Evolutionary conservation across 2,113 vertebrate genomes (phyloP).

Genomic region (Sinocyclocheilus anophthalmus): DNA sequence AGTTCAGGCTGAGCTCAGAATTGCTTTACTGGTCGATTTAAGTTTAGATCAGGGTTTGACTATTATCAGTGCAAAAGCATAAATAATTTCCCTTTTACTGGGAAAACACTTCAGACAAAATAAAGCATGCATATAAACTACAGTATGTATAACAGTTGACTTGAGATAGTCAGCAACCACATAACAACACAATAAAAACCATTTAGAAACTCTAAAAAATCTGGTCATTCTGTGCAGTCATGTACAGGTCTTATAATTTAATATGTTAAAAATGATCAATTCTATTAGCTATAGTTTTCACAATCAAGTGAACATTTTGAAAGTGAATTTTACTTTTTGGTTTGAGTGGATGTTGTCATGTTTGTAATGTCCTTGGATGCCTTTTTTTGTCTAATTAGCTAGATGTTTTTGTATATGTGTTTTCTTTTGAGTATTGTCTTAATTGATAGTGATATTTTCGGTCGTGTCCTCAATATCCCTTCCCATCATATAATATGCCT

Average conservation of each 20-base stretch:
- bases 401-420: too few relatives aligned
- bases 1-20: neutral
- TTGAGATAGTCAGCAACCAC: neutral
- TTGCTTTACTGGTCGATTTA: neutral
- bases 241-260: neutral
- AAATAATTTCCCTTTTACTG: neutral
- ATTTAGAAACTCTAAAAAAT: too few relatives aligned
- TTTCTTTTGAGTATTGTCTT: too few relatives aligned
- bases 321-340: too few relatives aligned
- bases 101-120: neutral
- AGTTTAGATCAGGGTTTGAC: slow-evolving; percentile 5
- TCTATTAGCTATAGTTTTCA: too few relatives aligned
- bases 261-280: neutral
- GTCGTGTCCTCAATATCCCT: too few relatives aligned
- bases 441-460: too few relatives aligned
- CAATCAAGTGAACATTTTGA: too few relatives aligned
- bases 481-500: too few relatives aligned
- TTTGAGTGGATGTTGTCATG: too few relatives aligned
- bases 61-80: neutral
- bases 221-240: neutral
- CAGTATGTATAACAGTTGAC: neutral
- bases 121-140: neutral
- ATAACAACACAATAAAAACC: neutral
- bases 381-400: too few relatives aligned
- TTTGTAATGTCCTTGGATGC: too few relatives aligned